Base-by-base conservation (phyloP, 2,888 invertebrate species). In the Poecilus cupreus region DNA sequence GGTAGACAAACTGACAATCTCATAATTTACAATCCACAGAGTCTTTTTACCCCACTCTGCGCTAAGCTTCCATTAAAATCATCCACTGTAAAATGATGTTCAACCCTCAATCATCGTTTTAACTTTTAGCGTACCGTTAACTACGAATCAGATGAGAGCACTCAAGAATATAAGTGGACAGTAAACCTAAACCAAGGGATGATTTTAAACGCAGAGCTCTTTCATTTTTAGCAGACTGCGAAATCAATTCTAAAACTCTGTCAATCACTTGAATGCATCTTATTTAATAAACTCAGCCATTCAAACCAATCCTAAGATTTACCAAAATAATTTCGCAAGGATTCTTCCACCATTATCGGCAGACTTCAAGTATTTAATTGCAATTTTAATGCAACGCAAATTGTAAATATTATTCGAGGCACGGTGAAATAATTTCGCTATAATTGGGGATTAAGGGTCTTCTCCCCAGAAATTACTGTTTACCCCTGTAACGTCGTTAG, bases 371-470 rank as follows among this genome's bases (percentile, higher is more conserved):
- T 24, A 54, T 37, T 64, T 78, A 64, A 78, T 64, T 43, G 64
- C 43, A 43, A 78, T 78, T 78, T 64, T 64, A 26, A 78, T 43
- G 78, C 64, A 78, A 39, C 43, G 43, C 11, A 64, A 60, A 78
- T 78, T 78, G 60, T 43, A 78, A 78, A 78, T 78, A 78, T 77
- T 77, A 77, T 64, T 78, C 64, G 46, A 46, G 78, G 46, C 46
- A 46, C 74, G 74, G 78, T 78, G 78, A 78, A 78, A 78, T 78
- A 78, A 78, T 78, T 78, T 78, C 78, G 57, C 78, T 78, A 64
- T 78, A 78, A 78, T 78, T 78, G 78, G 78, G 64, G 78, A 78
- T 78, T 78, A 78, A 64, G 78, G 77, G 57, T 11, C 22, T 24
- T 37, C 64, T 24, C 78, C 78, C 64, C 26, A 37, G 54, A 60